A percentile compares a stretch with the other conserved stretches of the same genome.
Conservation (phyloP, 2,797 vertebrate species). For the Oreochromis grahami region DNA sequence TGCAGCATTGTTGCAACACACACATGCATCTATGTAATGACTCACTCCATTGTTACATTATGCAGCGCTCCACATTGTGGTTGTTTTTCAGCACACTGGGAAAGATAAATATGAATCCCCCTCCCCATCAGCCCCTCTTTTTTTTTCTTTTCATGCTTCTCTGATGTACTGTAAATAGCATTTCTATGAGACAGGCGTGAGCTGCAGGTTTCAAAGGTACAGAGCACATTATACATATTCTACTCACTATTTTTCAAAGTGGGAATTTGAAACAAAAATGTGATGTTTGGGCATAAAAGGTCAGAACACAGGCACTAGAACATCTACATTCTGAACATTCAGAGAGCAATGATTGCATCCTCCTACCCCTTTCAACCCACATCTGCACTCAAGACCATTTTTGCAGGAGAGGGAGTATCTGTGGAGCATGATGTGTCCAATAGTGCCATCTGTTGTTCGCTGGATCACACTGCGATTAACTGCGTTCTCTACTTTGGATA, state of each 20-base stretch:
- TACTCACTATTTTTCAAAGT: neutral
- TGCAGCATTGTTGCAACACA: constrained; percentile 49
- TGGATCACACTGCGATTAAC: constrained; percentile 11
- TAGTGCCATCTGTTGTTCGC: constrained; percentile 60
- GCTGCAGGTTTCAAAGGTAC: constrained; percentile 12
- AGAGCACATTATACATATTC: neutral
- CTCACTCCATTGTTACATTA: constrained; percentile 39
- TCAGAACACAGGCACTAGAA: neutral
- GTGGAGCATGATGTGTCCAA: constrained; percentile 44
- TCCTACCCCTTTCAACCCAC: constrained; percentile 10
- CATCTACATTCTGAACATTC: constrained; percentile 11
- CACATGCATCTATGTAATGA: constrained; percentile 44
- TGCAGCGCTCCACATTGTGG: constrained; percentile 12
- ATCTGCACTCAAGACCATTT: constrained; percentile 3
- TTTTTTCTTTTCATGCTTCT: neutral
- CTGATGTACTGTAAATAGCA: constrained; percentile 31
- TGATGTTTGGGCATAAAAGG: neutral
- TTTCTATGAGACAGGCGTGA: constrained; percentile 4
- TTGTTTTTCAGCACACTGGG: constrained; percentile 1
- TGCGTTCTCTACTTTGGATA: neutral
- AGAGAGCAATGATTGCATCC: constrained; percentile 19
- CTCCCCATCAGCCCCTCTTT: neutral
- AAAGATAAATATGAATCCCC: neutral
- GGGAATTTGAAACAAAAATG: neutral
- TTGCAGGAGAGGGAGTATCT: neutral